Evolutionary conservation across 1,140 invertebrate species (phyloP).

Genomic region (Microplitis demolitor): DNA sequence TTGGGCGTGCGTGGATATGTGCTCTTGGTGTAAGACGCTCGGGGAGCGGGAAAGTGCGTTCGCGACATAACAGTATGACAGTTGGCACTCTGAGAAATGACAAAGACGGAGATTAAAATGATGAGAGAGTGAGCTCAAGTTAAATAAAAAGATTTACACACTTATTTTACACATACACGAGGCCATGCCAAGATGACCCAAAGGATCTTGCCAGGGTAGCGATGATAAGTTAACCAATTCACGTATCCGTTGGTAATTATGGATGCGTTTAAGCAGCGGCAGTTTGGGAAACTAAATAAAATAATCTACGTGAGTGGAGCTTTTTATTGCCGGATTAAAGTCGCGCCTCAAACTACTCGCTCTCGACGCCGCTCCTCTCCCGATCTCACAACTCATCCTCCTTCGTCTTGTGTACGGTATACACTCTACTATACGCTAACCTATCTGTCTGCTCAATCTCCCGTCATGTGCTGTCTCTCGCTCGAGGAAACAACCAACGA

Average conservation of each 20-base stretch:
- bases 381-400: too few relatives aligned
- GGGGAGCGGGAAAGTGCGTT: conserved; percentile 22
- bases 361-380: too few relatives aligned
- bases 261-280: conserved; percentile 60
- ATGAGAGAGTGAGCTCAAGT: conserved; percentile 24
- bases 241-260: conserved; percentile 59
- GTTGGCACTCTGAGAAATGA: conserved; percentile 23
- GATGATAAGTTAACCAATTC: conserved; percentile 58
- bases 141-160: too few relatives aligned
- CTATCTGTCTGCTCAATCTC: too few relatives aligned
- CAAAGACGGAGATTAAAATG: conserved; percentile 15
- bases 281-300: conserved; percentile 61
- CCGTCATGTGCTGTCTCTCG: too few relatives aligned
- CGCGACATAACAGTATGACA: conserved; percentile 51
- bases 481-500: too few relatives aligned
- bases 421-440: too few relatives aligned
- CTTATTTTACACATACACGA: background rate
- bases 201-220: conserved; percentile 7
- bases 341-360: conserved; percentile 36
- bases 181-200: background rate
- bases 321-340: conserved; percentile 60
- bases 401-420: too few relatives aligned
- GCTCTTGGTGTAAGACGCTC: too few relatives aligned
- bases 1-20: conserved; percentile 32
- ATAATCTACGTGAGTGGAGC: conserved; percentile 59